Evolutionary conservation across 2,797 vertebrate genomes (phyloP), one percentile per base, ranked within the genome.

Genomic region (Phataginus tricuspis): DNA sequence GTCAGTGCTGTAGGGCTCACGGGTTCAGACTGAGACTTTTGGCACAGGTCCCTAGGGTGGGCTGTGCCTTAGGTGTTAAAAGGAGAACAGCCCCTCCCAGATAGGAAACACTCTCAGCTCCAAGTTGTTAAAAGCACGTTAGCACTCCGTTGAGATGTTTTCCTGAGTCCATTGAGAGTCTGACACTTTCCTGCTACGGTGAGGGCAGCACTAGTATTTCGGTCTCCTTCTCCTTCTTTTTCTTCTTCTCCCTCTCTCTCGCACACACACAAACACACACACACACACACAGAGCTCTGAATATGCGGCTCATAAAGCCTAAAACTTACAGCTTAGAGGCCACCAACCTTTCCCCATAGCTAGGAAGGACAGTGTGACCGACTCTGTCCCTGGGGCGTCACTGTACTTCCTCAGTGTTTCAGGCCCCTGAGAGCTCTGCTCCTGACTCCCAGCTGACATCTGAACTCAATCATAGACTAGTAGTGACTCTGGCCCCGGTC

Each of bases 51-150:
- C 77, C 71, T 49, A 37, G 80, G 84, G 93, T 23, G 78, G 96
- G 37, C 87, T 94, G 63, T 78, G 15, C 34, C 42, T 49, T 59
- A 93, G 68, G 75, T 95, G 83, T 97, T 94, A 94, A 94, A 96
- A 95, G 86, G 84, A 82, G 94, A 87, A 34, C 87, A 74, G 55
- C 25, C 66, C 49, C 19, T 84, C 69, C 86, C 55, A 71, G 72
- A 92, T 42, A 87, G 66, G 84, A 96, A 96, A 68, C 11, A 57
- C 64, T 45, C 53, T 96, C 69, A 71, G 45, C 42, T 95, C 34
- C 27, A 78, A 78, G 83, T 21, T 94, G 88, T 93, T 90, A 87
- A 89, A 86, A 94, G 49, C 72, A n/a, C 13, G 66, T 90, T 92
- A 80, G 66, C 55, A 49, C 85, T 86, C 96, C 63, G 4, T 16